A percentile compares a stretch with the other conserved stretches of the same genome.
phyloP scores from a whole-genome alignment of 64 coral and sea anemone genomes.

The Dendrophyllia cribrosa region DNA sequence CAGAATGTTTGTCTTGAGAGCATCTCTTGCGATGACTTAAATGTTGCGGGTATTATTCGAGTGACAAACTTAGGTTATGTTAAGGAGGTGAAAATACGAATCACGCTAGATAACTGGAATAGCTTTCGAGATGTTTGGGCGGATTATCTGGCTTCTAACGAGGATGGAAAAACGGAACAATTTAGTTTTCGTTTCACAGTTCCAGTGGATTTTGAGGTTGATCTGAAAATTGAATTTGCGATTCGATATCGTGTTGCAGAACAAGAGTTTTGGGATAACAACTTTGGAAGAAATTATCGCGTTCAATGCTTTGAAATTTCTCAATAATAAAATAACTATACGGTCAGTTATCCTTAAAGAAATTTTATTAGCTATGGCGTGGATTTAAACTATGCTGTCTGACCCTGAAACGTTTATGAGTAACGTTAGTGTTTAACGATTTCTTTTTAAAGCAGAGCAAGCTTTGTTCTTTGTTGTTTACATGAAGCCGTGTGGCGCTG shows the following conservation, averaged over 20 bases:
- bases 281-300: slow-evolving; percentile 50
- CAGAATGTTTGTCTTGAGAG: slow-evolving; percentile 65
- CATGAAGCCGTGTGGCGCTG: no score
- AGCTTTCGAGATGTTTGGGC: slow-evolving; percentile 58
- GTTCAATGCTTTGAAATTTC: slow-evolving; percentile 24
- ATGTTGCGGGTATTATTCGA: slow-evolving; percentile 46
- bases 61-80: slow-evolving; percentile 65
- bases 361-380: no score
- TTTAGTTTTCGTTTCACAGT: slow-evolving; percentile 56
- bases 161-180: slow-evolving; percentile 57
- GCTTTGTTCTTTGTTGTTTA: no score
- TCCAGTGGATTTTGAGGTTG: slow-evolving; percentile 33
- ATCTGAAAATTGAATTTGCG: slow-evolving; percentile 46
- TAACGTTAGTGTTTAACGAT: no score
- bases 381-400: no score
- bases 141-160: slow-evolving; percentile 37
- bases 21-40: slow-evolving; percentile 15
- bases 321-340: no score
- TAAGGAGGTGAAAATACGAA: slow-evolving; percentile 65
- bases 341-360: no score
- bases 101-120: slow-evolving; percentile 53
- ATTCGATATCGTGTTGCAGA: slow-evolving; percentile 48
- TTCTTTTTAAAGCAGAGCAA: no score
- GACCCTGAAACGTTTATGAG: no score
- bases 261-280: slow-evolving; percentile 82